Evolutionary conservation across 2,797 vertebrate species (phyloP), one percentile per base, ranked within the genome.

Genomic region (Rhinogobio ventralis): DNA sequence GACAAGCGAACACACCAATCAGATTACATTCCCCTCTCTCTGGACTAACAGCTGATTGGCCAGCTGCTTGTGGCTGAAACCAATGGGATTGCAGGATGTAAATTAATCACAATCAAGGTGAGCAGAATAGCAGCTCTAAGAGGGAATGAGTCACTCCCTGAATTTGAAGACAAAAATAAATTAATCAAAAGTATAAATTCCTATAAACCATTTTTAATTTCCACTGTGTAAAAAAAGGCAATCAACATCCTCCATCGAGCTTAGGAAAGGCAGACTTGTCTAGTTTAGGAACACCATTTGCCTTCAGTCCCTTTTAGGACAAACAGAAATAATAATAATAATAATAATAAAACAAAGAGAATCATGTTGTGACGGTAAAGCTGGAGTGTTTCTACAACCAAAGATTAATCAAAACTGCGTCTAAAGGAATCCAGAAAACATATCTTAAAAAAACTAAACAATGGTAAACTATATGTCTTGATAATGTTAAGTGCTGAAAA

Each of bases 111-210:
- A 60, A 78, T 69, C 49, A 60, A 68, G 74, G 39, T 62, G 36
- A 78, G 51, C 51, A 7, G 36, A 30, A 78, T 39, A 84, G 82
- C 83, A 72, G 75, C 53, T 84, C 25, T 10, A 30, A 46, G 20
- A 25, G 7, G 33, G 39, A 25, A 57, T 15, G 79, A 82, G 76
- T 88, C 84, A 91, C 85, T 90, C 69, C 86, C 67, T 53, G 86
- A 89, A 74, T 82, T 72, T 72, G 81, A 42, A 87, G 84, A 88
- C 86, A 85, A 73, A 86, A 90, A 82, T 83, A 64, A 67, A 76
- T 84, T 39, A 79, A 64, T 89, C 76, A 88, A 87, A 85, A 71
- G 62, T 87, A 81, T 72, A 76, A 75, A 79, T 79, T 83, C 85
- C 53, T 74, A 53, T 72, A 42, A 78, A 83, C 36, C 60, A 67